These are phyloP conservation scores for Stictocephala bisonia DNA, from an alignment of 2,888 invertebrate species.

Conservation along the genomic window DNA sequence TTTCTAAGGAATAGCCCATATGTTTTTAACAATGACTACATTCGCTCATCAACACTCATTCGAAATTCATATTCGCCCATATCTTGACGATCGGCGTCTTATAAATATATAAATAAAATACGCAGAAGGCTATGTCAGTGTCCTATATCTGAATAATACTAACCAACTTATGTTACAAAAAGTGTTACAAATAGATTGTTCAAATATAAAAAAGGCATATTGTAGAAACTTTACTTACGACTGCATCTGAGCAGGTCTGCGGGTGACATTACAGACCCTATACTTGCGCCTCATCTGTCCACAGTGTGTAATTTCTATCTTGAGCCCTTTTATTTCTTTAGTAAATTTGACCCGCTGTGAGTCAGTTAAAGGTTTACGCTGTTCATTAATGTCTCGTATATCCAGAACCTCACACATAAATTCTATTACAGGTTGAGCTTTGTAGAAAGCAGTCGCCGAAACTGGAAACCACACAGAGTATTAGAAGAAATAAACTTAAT, in stretches of 20 bases:
- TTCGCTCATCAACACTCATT: too few relatives aligned
- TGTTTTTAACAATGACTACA: too few relatives aligned
- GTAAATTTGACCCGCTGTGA: constrained; percentile 99
- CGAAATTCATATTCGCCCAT: too few relatives aligned
- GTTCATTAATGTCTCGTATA: constrained; percentile 94
- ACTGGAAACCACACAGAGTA: constrained; percentile 76
- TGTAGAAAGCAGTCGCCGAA: constrained; percentile 99
- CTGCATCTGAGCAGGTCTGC: constrained; percentile 99
- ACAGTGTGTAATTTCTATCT: constrained; percentile 99
- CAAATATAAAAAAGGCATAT: neutral
- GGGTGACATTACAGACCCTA: constrained; percentile 98
- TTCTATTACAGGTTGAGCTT: constrained; percentile 99
- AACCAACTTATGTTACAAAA: too few relatives aligned
- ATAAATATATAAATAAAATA: neutral
- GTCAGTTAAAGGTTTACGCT: constrained; percentile 96
- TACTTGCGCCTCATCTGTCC: constrained; percentile 99
- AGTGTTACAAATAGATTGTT: constrained; percentile 45
- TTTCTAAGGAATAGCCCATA: too few relatives aligned
- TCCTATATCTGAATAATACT: too few relatives aligned
- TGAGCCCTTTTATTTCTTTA: constrained; percentile 99
- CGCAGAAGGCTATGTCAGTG: neutral
- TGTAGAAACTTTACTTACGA: constrained; percentile 76
- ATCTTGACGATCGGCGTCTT: too few relatives aligned
- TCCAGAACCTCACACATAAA: constrained; percentile 99
- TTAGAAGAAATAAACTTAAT: too few relatives aligned